phyloP scores from a whole-genome alignment of 2,888 invertebrate genomes.

The Plusia festucae region DNA sequence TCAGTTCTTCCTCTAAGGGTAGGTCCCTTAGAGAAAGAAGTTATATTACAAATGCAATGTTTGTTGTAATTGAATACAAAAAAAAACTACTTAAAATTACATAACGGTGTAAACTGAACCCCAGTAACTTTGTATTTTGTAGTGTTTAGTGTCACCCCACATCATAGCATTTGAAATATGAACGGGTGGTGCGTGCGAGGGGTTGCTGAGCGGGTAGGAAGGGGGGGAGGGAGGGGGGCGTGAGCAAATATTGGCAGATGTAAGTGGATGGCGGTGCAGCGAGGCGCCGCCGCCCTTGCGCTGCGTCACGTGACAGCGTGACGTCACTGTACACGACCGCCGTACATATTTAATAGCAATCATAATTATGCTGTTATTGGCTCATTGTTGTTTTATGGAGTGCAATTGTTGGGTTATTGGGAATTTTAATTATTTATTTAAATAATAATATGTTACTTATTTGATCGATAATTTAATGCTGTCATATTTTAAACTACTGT shows the following conservation, averaged over 20 bases:
- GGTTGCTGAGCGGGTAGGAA: slow-evolving; percentile 70
- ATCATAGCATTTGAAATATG: slow-evolving; percentile 85
- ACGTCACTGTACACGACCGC: slow-evolving; percentile 71
- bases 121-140: slow-evolving; percentile 79
- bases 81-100: not conserved
- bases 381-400: slow-evolving; percentile 11
- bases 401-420: slow-evolving; percentile 8
- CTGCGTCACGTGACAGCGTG: slow-evolving; percentile 53
- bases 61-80: not conserved
- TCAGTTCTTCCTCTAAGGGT: too few species aligned
- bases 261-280: slow-evolving; percentile 90
- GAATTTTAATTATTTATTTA: not conserved
- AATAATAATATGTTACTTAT: not conserved
- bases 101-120: slow-evolving; percentile 62
- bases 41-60: too few species aligned
- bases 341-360: slow-evolving; percentile 49
- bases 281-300: slow-evolving; percentile 50
- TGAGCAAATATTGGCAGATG: slow-evolving; percentile 91
- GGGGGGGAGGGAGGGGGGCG: slow-evolving; percentile 73
- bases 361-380: slow-evolving; percentile 35
- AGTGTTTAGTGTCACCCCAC: slow-evolving; percentile 83
- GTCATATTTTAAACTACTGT: too few species aligned
- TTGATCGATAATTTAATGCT: too few species aligned
- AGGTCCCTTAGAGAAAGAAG: too few species aligned
- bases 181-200: slow-evolving; percentile 82